These are phyloP conservation scores for Cydia strobilella DNA, from an alignment of 1,140 invertebrate genomes.

Conservation along the genomic window DNA sequence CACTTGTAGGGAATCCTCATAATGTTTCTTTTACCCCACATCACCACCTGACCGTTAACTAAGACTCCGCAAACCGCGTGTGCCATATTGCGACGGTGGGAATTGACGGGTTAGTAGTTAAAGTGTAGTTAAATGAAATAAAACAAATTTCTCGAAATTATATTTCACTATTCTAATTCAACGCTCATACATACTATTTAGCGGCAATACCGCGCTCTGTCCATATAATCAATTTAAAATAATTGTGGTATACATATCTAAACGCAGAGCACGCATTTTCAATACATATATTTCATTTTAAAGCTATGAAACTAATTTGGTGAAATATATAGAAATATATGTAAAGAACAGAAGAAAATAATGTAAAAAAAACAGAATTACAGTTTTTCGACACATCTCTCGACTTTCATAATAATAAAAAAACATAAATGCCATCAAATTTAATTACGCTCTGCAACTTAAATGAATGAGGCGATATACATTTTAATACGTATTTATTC, in stretches of 20 bases:
- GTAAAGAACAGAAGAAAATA: slow-evolving; percentile 15
- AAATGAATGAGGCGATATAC: not conserved
- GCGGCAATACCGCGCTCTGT: slow-evolving; percentile 30
- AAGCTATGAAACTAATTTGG: slow-evolving; percentile 32
- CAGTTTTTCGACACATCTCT: slow-evolving; percentile 22
- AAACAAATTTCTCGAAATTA: slow-evolving; percentile 51
- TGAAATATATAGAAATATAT: slow-evolving; percentile 28
- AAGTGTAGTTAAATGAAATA: slow-evolving; percentile 33
- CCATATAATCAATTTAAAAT: slow-evolving; percentile 30
- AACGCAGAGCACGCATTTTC: not conserved
- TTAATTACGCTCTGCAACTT: not conserved
- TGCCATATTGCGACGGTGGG: no score
- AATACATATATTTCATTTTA: slow-evolving; percentile 21
- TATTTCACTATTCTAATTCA: slow-evolving; percentile 56
- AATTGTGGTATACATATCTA: not conserved
- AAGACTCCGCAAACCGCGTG: no score
- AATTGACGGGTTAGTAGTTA: not conserved
- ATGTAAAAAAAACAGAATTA: not conserved
- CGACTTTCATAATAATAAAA: not conserved
- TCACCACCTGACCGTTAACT: no score
- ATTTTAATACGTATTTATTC: not conserved
- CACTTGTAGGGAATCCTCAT: no score
- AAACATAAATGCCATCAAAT: slow-evolving; percentile 18
- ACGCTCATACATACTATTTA: slow-evolving; percentile 46
- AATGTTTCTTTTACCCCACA: no score